These are phyloP conservation scores for Limenitis arthemis DNA, from an alignment of 2,888 invertebrate species.

Conservation along the genomic window DNA sequence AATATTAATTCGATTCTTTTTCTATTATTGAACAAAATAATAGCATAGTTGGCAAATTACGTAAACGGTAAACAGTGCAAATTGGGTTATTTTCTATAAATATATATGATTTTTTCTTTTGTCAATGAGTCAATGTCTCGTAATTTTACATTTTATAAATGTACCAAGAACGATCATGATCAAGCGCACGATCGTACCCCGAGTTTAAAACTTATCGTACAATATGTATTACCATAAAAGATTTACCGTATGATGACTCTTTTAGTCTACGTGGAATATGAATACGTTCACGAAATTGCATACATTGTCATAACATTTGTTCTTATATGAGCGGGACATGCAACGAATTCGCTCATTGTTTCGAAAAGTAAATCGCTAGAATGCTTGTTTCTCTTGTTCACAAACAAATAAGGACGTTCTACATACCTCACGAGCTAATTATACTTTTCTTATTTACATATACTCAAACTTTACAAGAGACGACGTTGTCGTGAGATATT, in stretches of 20 bases:
- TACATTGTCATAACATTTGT: conserved; percentile 47
- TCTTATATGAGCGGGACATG: conserved; percentile 39
- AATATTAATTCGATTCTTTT: too few species aligned
- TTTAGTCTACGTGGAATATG: conserved; percentile 61
- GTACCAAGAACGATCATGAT: conserved; percentile 47
- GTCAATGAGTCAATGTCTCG: not conserved
- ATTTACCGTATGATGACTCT: conserved; percentile 61
- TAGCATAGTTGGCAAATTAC: too few species aligned
- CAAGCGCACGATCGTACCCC: conserved; percentile 60
- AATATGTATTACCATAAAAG: conserved; percentile 61
- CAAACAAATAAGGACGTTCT: conserved; percentile 6
- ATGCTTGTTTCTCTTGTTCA: conserved; percentile 8
- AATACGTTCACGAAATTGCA: conserved; percentile 59
- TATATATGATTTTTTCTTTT: not conserved
- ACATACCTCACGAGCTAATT: conserved; percentile 12
- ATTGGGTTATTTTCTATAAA: too few species aligned
- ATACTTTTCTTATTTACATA: not conserved
- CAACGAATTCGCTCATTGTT: conserved; percentile 38
- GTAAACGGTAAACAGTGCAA: too few species aligned
- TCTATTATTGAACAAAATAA: too few species aligned
- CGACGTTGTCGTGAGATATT: too few species aligned
- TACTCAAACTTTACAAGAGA: too few species aligned
- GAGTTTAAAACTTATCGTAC: conserved; percentile 57
- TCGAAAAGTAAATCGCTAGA: conserved; percentile 20
- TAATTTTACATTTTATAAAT: conserved; percentile 31